These are phyloP conservation scores for Catharus minimus DNA, from an alignment of 2,113 vertebrate species.

Conservation along the genomic window DNA sequence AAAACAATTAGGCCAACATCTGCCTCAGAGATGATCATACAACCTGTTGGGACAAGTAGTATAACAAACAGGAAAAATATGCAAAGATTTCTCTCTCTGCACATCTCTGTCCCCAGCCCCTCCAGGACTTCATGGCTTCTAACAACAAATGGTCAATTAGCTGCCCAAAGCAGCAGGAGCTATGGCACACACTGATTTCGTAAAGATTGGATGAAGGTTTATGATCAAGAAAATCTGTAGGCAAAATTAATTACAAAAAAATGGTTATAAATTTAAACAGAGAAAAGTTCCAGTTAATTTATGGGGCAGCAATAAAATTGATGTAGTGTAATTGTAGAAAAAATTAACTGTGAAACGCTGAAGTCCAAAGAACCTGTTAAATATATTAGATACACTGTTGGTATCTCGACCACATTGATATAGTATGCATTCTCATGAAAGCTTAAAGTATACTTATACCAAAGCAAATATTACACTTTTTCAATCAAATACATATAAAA, in stretches of 20 bases:
- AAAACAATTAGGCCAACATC: neutral
- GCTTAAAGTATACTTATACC: neutral
- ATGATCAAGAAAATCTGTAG: neutral
- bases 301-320: neutral
- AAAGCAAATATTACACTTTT: neutral
- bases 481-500: neutral
- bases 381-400: neutral
- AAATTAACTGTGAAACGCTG: neutral
- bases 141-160: neutral
- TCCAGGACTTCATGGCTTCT: neutral
- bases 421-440: neutral
- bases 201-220: neutral
- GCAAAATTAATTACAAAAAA: neutral
- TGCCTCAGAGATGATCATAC: neutral
- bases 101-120: neutral
- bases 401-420: neutral
- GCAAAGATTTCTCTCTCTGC: neutral
- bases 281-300: neutral
- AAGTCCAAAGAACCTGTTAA: neutral
- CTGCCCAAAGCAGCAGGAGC: neutral
- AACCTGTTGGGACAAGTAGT: accelerated
- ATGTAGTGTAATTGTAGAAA: neutral
- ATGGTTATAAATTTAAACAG: neutral
- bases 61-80: neutral
- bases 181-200: neutral